These are phyloP conservation scores for Poecilus cupreus DNA, from an alignment of 2,888 invertebrate species.

Conservation along the genomic window DNA sequence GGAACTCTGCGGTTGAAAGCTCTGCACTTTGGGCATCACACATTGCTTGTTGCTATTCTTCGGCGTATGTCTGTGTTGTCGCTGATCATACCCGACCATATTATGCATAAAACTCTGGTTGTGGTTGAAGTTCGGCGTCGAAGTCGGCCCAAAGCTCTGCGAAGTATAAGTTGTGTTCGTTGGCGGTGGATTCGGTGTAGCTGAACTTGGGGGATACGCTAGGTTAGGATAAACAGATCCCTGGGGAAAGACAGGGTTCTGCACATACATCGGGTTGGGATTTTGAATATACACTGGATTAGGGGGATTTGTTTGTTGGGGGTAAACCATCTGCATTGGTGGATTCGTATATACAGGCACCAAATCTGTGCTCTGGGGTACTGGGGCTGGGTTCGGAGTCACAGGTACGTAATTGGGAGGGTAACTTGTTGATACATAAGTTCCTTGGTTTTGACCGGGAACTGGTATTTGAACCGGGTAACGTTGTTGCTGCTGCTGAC, in stretches of 20 bases:
- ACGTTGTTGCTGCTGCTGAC: conserved; percentile 61
- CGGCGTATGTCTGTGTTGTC: conserved; percentile 59
- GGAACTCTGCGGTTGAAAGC: conserved; percentile 64
- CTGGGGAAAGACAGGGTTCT: conserved; percentile 61
- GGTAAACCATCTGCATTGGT: conserved; percentile 66
- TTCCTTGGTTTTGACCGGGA: conserved; percentile 60
- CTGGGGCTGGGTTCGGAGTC: conserved; percentile 52
- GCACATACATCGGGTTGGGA: conserved; percentile 67
- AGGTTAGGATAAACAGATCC: conserved; percentile 39
- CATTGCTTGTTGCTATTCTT: conserved; percentile 63
- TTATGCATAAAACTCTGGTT: conserved; percentile 56
- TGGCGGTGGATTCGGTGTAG: conserved; percentile 66
- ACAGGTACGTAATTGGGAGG: conserved; percentile 60
- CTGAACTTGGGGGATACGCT: conserved; percentile 65
- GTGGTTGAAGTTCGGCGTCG: conserved; percentile 44
- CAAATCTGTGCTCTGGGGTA: conserved; percentile 64
- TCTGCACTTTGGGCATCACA: conserved; percentile 64
- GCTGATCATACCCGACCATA: conserved; percentile 36
- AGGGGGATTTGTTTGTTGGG: conserved; percentile 62
- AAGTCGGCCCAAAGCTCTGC: conserved; percentile 49
- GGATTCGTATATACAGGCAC: conserved; percentile 66
- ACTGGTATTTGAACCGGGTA: conserved; percentile 50
- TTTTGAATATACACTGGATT: conserved; percentile 67
- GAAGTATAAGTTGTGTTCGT: conserved; percentile 54
- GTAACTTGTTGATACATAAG: conserved; percentile 49